These are phyloP conservation scores for Branchinecta sandiegonensis DNA, from an alignment of 2,888 invertebrate genomes.

Conservation along the genomic window DNA sequence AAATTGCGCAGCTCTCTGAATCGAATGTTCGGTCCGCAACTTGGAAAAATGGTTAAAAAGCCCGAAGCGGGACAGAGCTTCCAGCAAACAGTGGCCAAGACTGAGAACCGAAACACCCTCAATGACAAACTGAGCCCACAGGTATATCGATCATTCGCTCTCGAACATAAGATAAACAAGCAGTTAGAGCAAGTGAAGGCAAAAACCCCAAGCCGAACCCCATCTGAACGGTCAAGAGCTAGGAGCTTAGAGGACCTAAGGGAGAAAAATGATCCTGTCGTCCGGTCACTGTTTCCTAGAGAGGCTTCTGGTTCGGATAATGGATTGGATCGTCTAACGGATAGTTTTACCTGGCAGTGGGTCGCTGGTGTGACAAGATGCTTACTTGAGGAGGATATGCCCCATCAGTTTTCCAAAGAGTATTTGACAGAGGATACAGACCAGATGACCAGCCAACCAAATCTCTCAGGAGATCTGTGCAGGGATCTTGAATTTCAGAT, in stretches of 20 bases:
- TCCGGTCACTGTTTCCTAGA: slow-evolving; percentile 25
- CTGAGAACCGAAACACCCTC: slow-evolving; percentile 18
- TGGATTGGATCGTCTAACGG: slow-evolving; percentile 18
- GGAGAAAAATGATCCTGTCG: slow-evolving; percentile 27
- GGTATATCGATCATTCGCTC: slow-evolving; percentile 19
- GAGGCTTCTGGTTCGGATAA: slow-evolving; percentile 26
- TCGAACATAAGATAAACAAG: slow-evolving; percentile 6
- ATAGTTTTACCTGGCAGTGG: slow-evolving; percentile 13
- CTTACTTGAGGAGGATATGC: slow-evolving; percentile 5
- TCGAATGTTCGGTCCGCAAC: slow-evolving; percentile 12
- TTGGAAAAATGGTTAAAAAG: not conserved
- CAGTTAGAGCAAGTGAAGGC: not conserved
- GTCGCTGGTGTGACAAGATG: slow-evolving; percentile 2
- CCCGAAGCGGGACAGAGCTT: not conserved
- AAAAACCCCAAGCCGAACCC: slow-evolving; percentile 22
- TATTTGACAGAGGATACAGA: not conserved
- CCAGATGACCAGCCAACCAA: not conserved
- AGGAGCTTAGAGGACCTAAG: slow-evolving; percentile 52
- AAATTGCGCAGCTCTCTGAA: slow-evolving; percentile 23
- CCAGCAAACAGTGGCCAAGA: not conserved
- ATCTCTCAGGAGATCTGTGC: not conserved
- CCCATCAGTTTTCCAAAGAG: slow-evolving; percentile 12
- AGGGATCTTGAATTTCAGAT: too few relatives aligned
- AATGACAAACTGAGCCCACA: slow-evolving; percentile 24
- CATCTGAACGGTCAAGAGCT: slow-evolving; percentile 30